A percentile compares a stretch with the other conserved stretches of the same genome.
Conservation (phyloP, 2,113 vertebrate genomes). For the Bambusicola thoracicus region DNA sequence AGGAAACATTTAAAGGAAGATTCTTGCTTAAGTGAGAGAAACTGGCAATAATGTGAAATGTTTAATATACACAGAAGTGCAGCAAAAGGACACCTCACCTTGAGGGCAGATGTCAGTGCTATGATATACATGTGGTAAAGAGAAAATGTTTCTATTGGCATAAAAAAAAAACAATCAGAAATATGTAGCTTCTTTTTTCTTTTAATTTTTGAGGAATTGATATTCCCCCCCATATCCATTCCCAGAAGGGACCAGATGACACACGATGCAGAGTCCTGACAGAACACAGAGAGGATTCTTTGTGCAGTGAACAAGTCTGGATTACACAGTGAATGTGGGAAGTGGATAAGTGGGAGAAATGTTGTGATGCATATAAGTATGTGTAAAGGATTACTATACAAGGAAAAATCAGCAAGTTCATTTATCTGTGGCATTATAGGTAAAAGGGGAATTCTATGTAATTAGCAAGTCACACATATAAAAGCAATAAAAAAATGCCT, state of each 20-base stretch:
- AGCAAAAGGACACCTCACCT: slow-evolving; percentile 32
- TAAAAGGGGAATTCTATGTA: neutral
- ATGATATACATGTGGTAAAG: neutral
- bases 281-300: neutral
- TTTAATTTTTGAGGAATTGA: neutral
- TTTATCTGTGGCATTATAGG: neutral
- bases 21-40: slow-evolving; percentile 17
- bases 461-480: neutral
- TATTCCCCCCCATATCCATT: neutral
- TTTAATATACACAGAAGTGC: slow-evolving; percentile 30
- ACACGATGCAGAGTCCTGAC: neutral
- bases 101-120: slow-evolving; percentile 33
- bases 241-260: neutral
- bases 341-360: neutral
- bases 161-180: neutral
- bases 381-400: neutral
- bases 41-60: slow-evolving; percentile 32
- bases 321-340: neutral
- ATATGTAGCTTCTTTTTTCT: neutral
- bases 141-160: slow-evolving; percentile 24
- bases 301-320: neutral
- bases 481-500: neutral
- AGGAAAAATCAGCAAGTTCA: neutral
- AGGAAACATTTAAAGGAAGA: slow-evolving; percentile 22
- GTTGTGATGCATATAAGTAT: neutral